These are phyloP conservation scores for Natator depressus DNA, from an alignment of 2,113 vertebrate genomes.

Conservation along the genomic window DNA sequence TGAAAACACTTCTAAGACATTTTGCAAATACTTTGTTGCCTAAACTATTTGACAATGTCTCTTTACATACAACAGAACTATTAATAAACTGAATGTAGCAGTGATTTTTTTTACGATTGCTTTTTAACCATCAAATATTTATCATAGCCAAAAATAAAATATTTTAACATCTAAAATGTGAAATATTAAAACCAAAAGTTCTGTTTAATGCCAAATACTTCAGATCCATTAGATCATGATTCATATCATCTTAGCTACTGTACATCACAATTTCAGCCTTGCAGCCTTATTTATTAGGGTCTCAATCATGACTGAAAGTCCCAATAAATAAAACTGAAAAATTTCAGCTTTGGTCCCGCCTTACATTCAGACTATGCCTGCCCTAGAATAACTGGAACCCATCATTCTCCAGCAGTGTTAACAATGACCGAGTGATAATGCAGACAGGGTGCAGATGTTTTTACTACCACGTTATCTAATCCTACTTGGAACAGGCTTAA, in stretches of 20 bases:
- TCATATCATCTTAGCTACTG: background rate
- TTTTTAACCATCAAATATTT: background rate
- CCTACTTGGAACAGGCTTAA: background rate
- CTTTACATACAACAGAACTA: background rate
- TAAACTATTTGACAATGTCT: background rate
- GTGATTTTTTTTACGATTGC: background rate
- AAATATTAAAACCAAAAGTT: background rate
- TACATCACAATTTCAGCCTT: background rate
- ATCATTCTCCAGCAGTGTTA: background rate
- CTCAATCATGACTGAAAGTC: background rate
- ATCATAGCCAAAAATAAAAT: background rate
- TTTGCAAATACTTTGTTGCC: background rate
- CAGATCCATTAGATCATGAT: background rate
- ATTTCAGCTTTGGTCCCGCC: background rate
- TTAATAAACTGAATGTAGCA: background rate
- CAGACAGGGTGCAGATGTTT: background rate
- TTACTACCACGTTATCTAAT: background rate
- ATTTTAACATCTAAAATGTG: slow-evolving; percentile 9
- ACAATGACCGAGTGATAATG: background rate
- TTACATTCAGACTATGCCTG: background rate
- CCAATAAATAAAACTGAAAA: background rate
- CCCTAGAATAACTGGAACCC: background rate
- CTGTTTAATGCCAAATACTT: background rate
- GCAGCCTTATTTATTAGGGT: background rate
- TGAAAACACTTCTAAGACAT: background rate